Evolutionary conservation across 2,797 vertebrate genomes (phyloP), one percentile per base, ranked within the genome.

Genomic region (Oreochromis grahami): DNA sequence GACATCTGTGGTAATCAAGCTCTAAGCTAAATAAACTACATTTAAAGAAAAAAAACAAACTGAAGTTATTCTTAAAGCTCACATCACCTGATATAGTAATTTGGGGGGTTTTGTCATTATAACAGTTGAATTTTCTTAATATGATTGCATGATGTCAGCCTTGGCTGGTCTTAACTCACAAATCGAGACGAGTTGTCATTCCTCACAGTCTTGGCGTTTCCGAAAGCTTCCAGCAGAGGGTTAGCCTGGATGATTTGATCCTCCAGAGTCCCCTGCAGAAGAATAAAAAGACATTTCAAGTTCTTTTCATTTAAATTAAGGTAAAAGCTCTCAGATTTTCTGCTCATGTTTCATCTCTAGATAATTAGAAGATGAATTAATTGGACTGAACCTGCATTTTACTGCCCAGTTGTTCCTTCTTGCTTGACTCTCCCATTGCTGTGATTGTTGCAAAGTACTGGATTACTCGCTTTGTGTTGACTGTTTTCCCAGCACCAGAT

Each of bases 391-490:
- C 93, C 93, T 90, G 68, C 78, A 89, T 81, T 91, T 90, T 95
- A n/a, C 91, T 85, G 21, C 79, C 7, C 3, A 24, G 8, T 4
- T 89, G 86, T 56, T 94, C 90, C 45, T 96, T 95, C 84, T 95
- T 94, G 81, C 84, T 92, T 1, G 53, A 77, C 76, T 95, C 93
- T 82, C 92, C 89, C 10, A 85, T 6, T 6, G 88, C 90, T 79
- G 93, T 92, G 45, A 95, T 94, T 81, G 93, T 95, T 26, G 94
- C 95, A 89, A 96, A 96, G 77, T 95, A 95, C 79, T 95, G 94
- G 87, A 96, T 96, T 81, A 95, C 95, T 12, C 93, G 60, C 74
- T 96, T 95, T 1, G 94, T 96, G 93, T 96, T 96, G 80, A 96
- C 94, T 6, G 95, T 96, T 88, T 96, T 96, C 29, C 95, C 95